Evolutionary conservation across 1,140 invertebrate genomes (phyloP).

Genomic region (Drosophila saltans): DNA sequence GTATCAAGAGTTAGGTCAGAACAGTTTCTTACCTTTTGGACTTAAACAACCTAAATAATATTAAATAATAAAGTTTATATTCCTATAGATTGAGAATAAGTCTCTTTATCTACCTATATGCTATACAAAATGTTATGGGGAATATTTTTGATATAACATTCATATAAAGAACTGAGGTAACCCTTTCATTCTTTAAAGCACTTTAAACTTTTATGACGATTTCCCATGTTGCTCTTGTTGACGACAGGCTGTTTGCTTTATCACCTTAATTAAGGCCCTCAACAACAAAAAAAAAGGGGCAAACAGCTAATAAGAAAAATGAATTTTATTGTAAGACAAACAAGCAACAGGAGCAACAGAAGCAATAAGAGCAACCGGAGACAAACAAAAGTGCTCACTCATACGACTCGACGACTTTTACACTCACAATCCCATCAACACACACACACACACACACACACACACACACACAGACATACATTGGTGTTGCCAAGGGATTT

Average conservation of each 20-base stretch:
- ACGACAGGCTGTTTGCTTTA: constrained; percentile 49
- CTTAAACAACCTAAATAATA: no score
- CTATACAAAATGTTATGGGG: no score
- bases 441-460: constrained; percentile 35
- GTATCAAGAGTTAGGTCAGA: no score
- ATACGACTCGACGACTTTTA: constrained; percentile 21
- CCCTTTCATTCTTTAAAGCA: background rate
- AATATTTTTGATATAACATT: no score
- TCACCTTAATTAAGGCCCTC: constrained; percentile 54
- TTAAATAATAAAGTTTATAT: background rate
- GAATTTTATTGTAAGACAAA: constrained; percentile 29
- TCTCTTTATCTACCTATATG: background rate
- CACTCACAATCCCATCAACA: constrained; percentile 11
- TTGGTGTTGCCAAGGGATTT: constrained; percentile 70
- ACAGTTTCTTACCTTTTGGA: no score
- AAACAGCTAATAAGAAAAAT: constrained; percentile 54
- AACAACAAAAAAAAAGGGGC: constrained; percentile 16
- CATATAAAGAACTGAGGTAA: background rate
- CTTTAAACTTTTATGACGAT: constrained; percentile 29
- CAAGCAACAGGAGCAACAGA: constrained; percentile 9
- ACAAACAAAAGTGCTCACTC: constrained; percentile 24
- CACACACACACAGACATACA: constrained; percentile 13
- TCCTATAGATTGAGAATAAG: no score
- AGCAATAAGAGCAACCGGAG: background rate
- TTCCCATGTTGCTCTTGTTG: constrained; percentile 7